phyloP scores from a whole-genome alignment of 1,140 invertebrate species.

The Caenorhabditis briggsae region DNA sequence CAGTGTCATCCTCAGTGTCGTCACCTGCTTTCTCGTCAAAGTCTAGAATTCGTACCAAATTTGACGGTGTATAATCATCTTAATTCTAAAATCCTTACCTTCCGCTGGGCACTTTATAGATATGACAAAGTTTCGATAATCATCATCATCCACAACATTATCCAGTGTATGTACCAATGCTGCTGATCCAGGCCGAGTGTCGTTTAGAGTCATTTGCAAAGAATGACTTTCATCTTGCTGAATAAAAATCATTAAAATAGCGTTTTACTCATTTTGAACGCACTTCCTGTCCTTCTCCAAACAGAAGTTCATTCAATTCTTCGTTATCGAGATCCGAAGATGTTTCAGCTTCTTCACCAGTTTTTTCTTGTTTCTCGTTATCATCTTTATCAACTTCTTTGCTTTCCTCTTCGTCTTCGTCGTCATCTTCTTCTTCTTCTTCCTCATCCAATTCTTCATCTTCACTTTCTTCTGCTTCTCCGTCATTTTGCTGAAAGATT shows the following conservation, averaged over 20 bases:
- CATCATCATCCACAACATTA: slow-evolving; percentile 27
- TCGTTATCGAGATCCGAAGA: background rate
- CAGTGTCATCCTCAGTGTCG: slow-evolving; percentile 5
- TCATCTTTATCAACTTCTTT: slow-evolving; percentile 61
- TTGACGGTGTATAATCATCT: background rate
- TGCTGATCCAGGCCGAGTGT: background rate
- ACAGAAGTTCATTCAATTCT: background rate
- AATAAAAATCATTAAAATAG: background rate
- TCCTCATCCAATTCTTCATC: slow-evolving; percentile 23
- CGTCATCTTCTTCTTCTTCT: slow-evolving; percentile 68
- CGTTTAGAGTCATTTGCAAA: slow-evolving; percentile 25
- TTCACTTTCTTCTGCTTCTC: slow-evolving; percentile 3
- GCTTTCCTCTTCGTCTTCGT: slow-evolving; percentile 65
- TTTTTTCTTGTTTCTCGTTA: background rate
- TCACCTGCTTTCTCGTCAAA: background rate
- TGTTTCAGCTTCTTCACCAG: background rate
- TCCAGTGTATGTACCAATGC: background rate
- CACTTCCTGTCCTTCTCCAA: background rate
- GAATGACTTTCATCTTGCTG: background rate
- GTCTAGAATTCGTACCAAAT: background rate
- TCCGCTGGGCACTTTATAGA: background rate
- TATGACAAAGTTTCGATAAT: slow-evolving; percentile 14
- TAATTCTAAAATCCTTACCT: background rate
- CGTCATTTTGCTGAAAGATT: background rate
- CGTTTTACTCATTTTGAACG: background rate